phyloP scores from a whole-genome alignment of 1,140 invertebrate genomes.

The Anastrepha obliqua region DNA sequence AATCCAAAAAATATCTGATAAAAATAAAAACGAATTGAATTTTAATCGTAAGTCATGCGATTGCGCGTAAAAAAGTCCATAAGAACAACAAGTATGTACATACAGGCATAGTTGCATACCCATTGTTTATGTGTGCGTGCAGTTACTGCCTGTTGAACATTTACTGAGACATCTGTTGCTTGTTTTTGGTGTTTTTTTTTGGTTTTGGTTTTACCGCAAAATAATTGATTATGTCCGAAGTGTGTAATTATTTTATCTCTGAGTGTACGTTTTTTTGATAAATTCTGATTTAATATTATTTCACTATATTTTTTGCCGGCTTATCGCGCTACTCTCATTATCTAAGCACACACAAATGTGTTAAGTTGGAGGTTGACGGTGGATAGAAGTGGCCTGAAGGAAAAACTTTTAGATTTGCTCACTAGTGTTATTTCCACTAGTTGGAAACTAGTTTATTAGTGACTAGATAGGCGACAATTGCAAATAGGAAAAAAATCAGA shows the following conservation, averaged over 20 bases:
- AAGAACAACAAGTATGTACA: background rate
- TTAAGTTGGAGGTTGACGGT: no score
- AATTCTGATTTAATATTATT: slow-evolving; percentile 42
- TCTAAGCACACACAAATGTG: background rate
- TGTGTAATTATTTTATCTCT: slow-evolving; percentile 74
- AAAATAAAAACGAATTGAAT: slow-evolving; percentile 49
- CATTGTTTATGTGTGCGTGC: background rate
- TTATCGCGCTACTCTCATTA: background rate
- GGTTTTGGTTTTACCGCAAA: slow-evolving; percentile 59
- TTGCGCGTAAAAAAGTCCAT: slow-evolving; percentile 33
- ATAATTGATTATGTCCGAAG: slow-evolving; percentile 73
- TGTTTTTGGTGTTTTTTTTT: slow-evolving; percentile 35
- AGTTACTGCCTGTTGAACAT: background rate
- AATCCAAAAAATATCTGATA: slow-evolving; percentile 52
- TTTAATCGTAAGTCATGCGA: slow-evolving; percentile 49
- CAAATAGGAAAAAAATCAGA: no score
- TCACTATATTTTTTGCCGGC: background rate
- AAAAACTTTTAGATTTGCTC: no score
- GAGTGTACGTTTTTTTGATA: slow-evolving; percentile 35
- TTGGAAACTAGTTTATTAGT: no score
- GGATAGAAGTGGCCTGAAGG: no score
- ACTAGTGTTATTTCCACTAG: no score
- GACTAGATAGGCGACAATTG: no score
- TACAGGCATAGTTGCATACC: background rate
- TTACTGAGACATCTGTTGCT: slow-evolving; percentile 39